Evolutionary conservation across 2,888 invertebrate genomes (phyloP).

Genomic region (Agrochola circellaris): DNA sequence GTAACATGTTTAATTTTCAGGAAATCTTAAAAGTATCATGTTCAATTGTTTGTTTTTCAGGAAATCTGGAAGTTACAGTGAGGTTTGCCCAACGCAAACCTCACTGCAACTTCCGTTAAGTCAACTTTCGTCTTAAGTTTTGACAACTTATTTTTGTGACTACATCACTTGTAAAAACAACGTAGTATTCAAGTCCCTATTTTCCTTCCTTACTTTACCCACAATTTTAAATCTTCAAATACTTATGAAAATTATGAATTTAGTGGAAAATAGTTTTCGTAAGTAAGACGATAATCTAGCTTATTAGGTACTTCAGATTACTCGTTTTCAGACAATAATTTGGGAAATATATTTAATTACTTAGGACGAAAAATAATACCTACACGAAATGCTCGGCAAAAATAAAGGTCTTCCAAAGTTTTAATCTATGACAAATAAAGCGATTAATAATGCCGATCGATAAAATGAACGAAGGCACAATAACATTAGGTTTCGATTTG

Average conservation of each 20-base stretch:
- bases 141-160: neutral
- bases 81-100: too few species aligned
- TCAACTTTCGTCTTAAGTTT: too few species aligned
- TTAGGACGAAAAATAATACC: neutral
- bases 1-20: neutral
- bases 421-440: conserved; percentile 78
- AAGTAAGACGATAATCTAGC: neutral
- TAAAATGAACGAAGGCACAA: conserved; percentile 75
- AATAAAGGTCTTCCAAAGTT: neutral
- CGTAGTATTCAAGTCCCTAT: neutral
- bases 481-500: conserved; percentile 74
- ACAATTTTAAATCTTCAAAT: neutral
- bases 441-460: conserved; percentile 77
- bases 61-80: neutral
- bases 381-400: neutral
- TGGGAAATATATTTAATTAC: neutral
- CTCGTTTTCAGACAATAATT: neutral
- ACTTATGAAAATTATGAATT: neutral
- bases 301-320: neutral
- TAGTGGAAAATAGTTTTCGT: neutral
- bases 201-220: too few species aligned
- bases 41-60: neutral
- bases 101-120: too few species aligned
- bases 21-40: neutral
- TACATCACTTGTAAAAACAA: neutral